Base-by-base conservation (phyloP, 2,797 vertebrate genomes). In the Corythornis leucogaster region DNA sequence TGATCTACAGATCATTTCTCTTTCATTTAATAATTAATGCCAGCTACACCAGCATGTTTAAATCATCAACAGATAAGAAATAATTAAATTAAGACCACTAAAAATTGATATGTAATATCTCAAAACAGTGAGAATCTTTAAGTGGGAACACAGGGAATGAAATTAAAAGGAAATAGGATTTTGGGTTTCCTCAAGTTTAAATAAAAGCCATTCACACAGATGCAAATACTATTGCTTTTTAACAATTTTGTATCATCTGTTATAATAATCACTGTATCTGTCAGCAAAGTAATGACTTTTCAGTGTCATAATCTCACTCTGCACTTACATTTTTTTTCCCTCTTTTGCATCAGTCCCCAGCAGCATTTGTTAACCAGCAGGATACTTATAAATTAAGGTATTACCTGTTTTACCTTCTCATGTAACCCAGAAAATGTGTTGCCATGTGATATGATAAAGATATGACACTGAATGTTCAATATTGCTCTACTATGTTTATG, bases 1-100 rank as follows among this genome's bases (percentile, higher is more conserved):
- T 78, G 64, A 95, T 93, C 55, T 94, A 96, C 66, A 97, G 84
- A 97, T 95, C 5, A 95, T 96, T 97, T 92, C 45, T 87, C 71
- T 90, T 97, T 95, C 97, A 96, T 96, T 97, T 97, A 97, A 97
- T 97, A 97, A 98, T 97, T 97, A 95, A 97, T 97, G 51, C 59
- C 81, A 95, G 88, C 95, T 94, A 92, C 75, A 95, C 76, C 91
- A 96, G 66, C 89, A 96, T 20, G 38, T 88, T 97, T 96, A 97
- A 97, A 97, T 97, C 88, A 87, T 97, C 91, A 87, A 94, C 76
- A 96, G 93, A 97, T 96, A 97, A 96, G 97, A 97, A 97, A 97
- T 97, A 97, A 98, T 97, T 97, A 97, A 92, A 86, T 97, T 97
- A 97, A 97, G 87, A 95, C 50, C 82, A 96, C 83, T 94, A 92